Conservation (phyloP, 2,797 vertebrate genomes). For the Anisognathus igniventris region DNA sequence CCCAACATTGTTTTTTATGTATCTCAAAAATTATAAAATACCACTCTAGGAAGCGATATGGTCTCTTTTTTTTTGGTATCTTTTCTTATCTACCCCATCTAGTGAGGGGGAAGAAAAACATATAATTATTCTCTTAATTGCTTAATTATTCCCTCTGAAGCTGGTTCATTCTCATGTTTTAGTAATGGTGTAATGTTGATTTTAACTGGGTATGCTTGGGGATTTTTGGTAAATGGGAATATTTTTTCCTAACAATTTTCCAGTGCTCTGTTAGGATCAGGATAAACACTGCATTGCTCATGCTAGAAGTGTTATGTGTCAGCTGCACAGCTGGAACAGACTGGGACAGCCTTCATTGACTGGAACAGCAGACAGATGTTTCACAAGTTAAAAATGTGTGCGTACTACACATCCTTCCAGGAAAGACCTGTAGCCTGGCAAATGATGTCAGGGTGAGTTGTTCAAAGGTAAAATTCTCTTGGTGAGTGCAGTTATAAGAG, state of each 20-base stretch:
- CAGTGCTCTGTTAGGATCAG: not conserved
- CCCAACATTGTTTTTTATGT: not conserved
- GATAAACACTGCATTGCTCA: not conserved
- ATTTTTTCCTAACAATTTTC: not conserved
- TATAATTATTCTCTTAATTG: not conserved
- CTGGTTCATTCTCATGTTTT: not conserved
- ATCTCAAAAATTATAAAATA: not conserved
- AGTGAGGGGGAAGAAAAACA: not conserved
- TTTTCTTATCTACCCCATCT: not conserved
- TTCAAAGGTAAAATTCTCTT: constrained; percentile 21
- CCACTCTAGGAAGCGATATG: not conserved
- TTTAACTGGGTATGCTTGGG: not conserved
- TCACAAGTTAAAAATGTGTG: not conserved
- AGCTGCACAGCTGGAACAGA: not conserved
- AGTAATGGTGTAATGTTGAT: not conserved
- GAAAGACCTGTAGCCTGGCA: not conserved
- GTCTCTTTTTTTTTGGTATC: not conserved
- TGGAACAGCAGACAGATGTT: not conserved
- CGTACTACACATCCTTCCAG: not conserved
- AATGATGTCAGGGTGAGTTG: not conserved
- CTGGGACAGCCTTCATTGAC: not conserved
- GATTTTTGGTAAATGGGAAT: not conserved
- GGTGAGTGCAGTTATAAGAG: not conserved
- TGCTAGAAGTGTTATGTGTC: fast-evolving
- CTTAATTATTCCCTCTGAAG: not conserved